Percentiles rank a stretch among this genome's conserved stretches.
phyloP scores from a whole-genome alignment of 2,888 invertebrate genomes.

The Perizoma affinitatum region DNA sequence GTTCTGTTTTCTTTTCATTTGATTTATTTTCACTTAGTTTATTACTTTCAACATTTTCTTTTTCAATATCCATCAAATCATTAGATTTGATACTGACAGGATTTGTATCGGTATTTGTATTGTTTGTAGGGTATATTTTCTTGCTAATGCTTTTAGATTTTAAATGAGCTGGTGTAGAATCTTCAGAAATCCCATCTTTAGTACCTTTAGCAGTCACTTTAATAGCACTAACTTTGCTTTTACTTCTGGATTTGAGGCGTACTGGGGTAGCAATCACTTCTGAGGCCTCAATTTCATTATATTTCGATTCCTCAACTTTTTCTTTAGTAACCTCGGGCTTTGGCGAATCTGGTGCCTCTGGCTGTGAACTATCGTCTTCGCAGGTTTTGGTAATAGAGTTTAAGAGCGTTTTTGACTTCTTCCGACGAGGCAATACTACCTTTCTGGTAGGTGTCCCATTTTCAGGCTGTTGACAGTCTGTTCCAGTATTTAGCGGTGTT shows the following conservation, averaged over 20 bases:
- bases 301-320: conserved; percentile 34
- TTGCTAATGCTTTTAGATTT: conserved; percentile 49
- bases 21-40: conserved; percentile 1
- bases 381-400: conserved; percentile 34
- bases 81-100: not conserved
- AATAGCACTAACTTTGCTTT: not conserved
- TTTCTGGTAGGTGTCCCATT: conserved; percentile 56
- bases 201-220: not conserved
- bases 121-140: conserved; percentile 19
- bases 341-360: conserved; percentile 1
- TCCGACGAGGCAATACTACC: conserved; percentile 54
- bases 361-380: conserved; percentile 14
- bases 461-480: conserved; percentile 21
- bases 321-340: conserved; percentile 8
- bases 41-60: conserved; percentile 18
- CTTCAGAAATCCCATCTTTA: not conserved
- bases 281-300: not conserved
- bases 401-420: conserved; percentile 59
- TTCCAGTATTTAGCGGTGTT: conserved; percentile 26
- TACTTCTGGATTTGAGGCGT: conserved; percentile 18
- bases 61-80: conserved; percentile 8
- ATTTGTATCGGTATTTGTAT: conserved; percentile 7
- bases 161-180: conserved; percentile 39
- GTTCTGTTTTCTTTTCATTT: conserved; percentile 14
- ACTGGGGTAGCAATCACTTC: conserved; percentile 12